phyloP scores from a whole-genome alignment of 2,113 vertebrate species.

The Embiotoca jacksoni region DNA sequence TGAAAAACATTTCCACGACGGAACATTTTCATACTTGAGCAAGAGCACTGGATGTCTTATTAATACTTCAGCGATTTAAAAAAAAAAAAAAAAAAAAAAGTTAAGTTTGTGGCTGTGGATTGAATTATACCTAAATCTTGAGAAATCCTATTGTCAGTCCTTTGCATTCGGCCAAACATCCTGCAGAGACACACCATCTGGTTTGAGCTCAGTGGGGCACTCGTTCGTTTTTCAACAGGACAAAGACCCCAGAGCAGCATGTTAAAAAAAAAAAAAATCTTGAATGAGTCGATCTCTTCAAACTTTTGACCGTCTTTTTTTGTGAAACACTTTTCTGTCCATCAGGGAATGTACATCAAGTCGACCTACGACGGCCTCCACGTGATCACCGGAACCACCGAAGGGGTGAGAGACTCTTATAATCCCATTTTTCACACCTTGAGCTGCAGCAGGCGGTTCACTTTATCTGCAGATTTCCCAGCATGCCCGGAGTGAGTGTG shows the following conservation, averaged over 20 bases:
- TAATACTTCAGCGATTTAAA: neutral
- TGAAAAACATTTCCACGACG: neutral
- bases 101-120: too few species aligned
- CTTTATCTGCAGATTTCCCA: neutral
- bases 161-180: too few species aligned
- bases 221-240: neutral
- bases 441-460: neutral
- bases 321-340: conserved; percentile 26
- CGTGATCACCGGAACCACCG: conserved; percentile 97
- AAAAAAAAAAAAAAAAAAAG: neutral
- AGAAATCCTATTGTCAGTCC: too few species aligned
- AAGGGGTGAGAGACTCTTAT: conserved; percentile 90
- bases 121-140: too few species aligned
- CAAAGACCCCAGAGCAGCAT: neutral
- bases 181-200: too few species aligned
- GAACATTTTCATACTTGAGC: neutral
- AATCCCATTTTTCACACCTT: conserved; percentile 6
- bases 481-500: too few species aligned
- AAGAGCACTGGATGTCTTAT: neutral
- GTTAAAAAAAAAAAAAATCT: neutral
- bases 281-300: neutral
- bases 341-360: conserved; percentile 98
- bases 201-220: neutral
- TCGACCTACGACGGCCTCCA: conserved; percentile 98
- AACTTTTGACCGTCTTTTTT: too few species aligned